These are phyloP conservation scores for Megastigmus dorsalis DNA, from an alignment of 2,888 invertebrate species.

Conservation along the genomic window DNA sequence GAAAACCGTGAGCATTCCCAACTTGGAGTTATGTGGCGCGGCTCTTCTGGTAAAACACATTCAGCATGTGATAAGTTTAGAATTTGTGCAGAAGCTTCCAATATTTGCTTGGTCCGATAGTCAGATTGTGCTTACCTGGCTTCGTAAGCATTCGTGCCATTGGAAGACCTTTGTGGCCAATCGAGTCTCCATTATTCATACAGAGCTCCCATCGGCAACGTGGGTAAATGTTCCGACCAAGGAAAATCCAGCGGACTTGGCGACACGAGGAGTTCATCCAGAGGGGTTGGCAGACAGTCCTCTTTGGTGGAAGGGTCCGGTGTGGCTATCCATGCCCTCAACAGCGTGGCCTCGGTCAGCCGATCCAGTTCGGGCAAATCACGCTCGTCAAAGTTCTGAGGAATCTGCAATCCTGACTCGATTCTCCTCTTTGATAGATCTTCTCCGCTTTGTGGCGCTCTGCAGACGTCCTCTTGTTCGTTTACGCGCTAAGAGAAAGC, in stretches of 20 bases:
- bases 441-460: no score
- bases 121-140: background rate
- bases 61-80: background rate
- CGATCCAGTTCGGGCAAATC: background rate
- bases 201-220: background rate
- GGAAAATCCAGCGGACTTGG: constrained; percentile 10
- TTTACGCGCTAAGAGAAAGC: no score
- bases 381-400: no score
- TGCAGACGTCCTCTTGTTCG: no score
- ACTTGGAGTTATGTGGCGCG: constrained; percentile 28
- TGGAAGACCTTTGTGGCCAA: background rate
- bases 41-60: background rate
- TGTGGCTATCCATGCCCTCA: background rate
- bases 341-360: background rate
- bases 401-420: no score
- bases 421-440: no score
- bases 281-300: background rate
- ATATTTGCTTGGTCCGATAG: background rate
- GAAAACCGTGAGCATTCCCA: constrained; percentile 37
- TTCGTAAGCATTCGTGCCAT: background rate
- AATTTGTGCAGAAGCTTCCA: background rate
- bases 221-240: background rate
- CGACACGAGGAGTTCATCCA: background rate
- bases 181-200: background rate
- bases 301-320: background rate